A percentile compares a stretch with the other conserved stretches of the same genome.
phyloP scores from a whole-genome alignment of 1,140 invertebrate genomes.

The Nasonia giraulti region DNA sequence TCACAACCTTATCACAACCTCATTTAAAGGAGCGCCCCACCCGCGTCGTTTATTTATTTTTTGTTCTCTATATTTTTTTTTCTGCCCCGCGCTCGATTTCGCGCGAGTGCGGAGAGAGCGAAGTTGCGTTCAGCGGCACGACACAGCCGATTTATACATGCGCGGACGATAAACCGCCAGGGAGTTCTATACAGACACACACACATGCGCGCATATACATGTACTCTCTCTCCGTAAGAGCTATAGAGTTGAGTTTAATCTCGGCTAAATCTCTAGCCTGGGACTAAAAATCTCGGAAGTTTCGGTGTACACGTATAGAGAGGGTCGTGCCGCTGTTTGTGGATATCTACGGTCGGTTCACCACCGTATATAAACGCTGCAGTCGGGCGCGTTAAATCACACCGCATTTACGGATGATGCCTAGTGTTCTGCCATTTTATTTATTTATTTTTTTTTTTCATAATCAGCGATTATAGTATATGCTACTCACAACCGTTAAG shows the following conservation, averaged over 20 bases:
- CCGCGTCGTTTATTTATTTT: conserved; percentile 55
- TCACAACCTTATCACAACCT: conserved; percentile 76
- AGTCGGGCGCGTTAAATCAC: not conserved
- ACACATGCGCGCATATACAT: no score
- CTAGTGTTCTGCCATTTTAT: not conserved
- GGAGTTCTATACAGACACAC: not conserved
- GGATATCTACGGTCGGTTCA: not conserved
- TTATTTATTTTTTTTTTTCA: not conserved
- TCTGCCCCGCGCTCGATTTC: not conserved
- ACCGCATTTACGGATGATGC: not conserved
- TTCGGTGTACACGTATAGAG: not conserved
- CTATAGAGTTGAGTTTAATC: not conserved
- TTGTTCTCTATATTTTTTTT: not conserved
- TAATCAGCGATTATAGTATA: conserved; percentile 39
- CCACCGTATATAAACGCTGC: not conserved
- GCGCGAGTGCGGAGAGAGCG: not conserved
- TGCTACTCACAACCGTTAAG: conserved; percentile 53
- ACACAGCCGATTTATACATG: not conserved
- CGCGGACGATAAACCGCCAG: not conserved
- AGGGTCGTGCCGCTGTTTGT: no score
- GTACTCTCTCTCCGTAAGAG: not conserved
- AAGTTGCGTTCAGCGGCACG: not conserved
- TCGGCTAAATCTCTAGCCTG: not conserved
- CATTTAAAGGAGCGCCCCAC: conserved; percentile 69
- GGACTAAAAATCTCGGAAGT: not conserved